Evolutionary conservation across 30 jellyfish, hydroid and myxozoan genomes (phyloP).

Genomic region (Pseudorhiza aurosa): DNA sequence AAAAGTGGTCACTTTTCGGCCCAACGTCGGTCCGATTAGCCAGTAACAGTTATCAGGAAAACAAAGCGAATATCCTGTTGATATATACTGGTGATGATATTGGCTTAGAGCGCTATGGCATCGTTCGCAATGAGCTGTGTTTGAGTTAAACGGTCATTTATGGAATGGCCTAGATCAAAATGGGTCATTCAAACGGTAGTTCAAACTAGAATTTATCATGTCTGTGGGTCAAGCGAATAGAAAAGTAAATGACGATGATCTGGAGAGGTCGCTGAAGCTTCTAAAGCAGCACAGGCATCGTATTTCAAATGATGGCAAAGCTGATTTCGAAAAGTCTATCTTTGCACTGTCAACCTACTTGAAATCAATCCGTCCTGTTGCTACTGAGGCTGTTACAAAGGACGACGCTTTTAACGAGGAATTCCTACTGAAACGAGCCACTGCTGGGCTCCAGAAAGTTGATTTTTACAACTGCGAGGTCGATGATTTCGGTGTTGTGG

Average conservation of each 20-base stretch:
- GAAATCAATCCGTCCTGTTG: slow-evolving; percentile 64
- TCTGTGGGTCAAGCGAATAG: slow-evolving; percentile 29
- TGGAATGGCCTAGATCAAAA: slow-evolving; percentile 22
- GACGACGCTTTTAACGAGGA: slow-evolving; percentile 37
- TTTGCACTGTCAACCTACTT: slow-evolving; percentile 74
- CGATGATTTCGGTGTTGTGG: slow-evolving; percentile 77
- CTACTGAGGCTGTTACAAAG: slow-evolving; percentile 28
- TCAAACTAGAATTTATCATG: slow-evolving; percentile 4
- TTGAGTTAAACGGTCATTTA: not conserved
- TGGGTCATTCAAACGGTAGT: not conserved
- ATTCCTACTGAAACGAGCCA: slow-evolving; percentile 10
- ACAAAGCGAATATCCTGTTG: not conserved
- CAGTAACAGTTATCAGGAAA: too few relatives aligned
- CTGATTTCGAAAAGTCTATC: slow-evolving; percentile 66
- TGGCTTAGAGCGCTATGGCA: slow-evolving; percentile 41
- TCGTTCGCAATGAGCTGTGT: slow-evolving; percentile 51
- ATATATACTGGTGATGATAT: not conserved
- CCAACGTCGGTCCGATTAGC: too few relatives aligned
- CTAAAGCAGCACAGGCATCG: slow-evolving; percentile 48
- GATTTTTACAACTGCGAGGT: slow-evolving; percentile 75
- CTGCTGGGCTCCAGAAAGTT: slow-evolving; percentile 32
- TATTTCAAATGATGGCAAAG: slow-evolving; percentile 40
- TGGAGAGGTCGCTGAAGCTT: slow-evolving; percentile 56
- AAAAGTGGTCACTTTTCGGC: too few relatives aligned
- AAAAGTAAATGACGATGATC: slow-evolving; percentile 39